Evolutionary conservation across 2,888 invertebrate genomes (phyloP), one percentile per base, ranked within the genome.

Genomic region (Notodonta ziczac): DNA sequence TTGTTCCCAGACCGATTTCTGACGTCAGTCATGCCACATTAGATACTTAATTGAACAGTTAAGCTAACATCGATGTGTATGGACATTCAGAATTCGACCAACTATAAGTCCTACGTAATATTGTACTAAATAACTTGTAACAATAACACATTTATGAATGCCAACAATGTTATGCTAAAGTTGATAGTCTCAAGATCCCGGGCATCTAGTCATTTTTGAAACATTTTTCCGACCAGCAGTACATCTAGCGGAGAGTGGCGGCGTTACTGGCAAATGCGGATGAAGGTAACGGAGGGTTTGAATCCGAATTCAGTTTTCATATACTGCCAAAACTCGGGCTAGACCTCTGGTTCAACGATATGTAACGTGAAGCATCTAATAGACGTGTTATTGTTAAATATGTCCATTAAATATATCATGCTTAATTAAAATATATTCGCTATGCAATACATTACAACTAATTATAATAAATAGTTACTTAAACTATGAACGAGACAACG

Each of bases 361-460:
- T 50, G 14, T 50, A n/a, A 14, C 6, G 16, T 24, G 24, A 24
- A 14, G 50, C 14, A 16, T n/a, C 50, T 3, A 14, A n/a, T 10
- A 14, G 14, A 50, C 10, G 39, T 54, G 52, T 52, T 32, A 54
- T 14, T 54, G 54, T 54, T 54, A 39, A 14, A 39, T 35, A 53
- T 13, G 10, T 51, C 13, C 4, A 39, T 32, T n/a, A 55, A 7
- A 40, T 40, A 14, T 54, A 14, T 44, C 56, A 56, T 56, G 56
- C 56, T 24, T 9, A 13, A 8, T 14, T 24, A 5, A 40, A 16
- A 55, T 32, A 55, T 42, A 44, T 56, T 56, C 44, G 44, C 42
- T 42, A 56, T 56, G 56, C 56, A 56, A 40, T 56, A 56, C 55
- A 42, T 40, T 50, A 42, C 46, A n/a, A 46, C n/a, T 13, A 16